Evolutionary conservation across 2,113 vertebrate genomes (phyloP), one percentile per base, ranked within the genome.

Genomic region (Ailuropoda melanoleuca): DNA sequence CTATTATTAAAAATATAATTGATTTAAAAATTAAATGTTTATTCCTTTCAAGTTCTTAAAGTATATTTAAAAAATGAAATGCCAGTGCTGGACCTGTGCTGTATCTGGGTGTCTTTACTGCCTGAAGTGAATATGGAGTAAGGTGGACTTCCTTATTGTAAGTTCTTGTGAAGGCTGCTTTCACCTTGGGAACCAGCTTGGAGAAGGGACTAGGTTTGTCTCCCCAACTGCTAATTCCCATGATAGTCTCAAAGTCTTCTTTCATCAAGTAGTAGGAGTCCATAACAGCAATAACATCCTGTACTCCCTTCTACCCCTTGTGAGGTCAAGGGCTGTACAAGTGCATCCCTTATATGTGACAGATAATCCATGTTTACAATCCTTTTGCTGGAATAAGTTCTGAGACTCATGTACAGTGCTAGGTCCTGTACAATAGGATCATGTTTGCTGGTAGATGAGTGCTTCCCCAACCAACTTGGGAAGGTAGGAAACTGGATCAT

Each of bases 101-200:
- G 24, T 98, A 98, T 18, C 99, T 99, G 0, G 99, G 97, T n/a
- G 98, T 98, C 98, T 99, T 99, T 43, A 99, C 97, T 1, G 60
- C 96, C 98, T 99, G 99, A 58, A 99, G 99, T 4, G 99, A 99
- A 94, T 99, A 99, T 0, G 99, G 99, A 7, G 99, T 99, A 92
- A 99, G 98, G 97, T 99, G 99, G 10, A 96, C 96, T 96, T 99
- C 99, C 96, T 98, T 99, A 98, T 99, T 99, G 97, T 99, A 99
- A 4, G 99, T 98, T 2, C 99, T 99, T 0, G 99, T 99, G 93
- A 99, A 99, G 13, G 99, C 99, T 11, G 99, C 99, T 98, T 99
- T 99, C 74, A 99, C 99, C 99, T 99, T 99, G 13, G 99, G 98
- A 98, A 99, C 99, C 97, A 99, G 98, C 97, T 99, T 99, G 96